Evolutionary conservation across 2,797 vertebrate species (phyloP), one percentile per base, ranked within the genome.

Genomic region (Bradypodion ventrale): DNA sequence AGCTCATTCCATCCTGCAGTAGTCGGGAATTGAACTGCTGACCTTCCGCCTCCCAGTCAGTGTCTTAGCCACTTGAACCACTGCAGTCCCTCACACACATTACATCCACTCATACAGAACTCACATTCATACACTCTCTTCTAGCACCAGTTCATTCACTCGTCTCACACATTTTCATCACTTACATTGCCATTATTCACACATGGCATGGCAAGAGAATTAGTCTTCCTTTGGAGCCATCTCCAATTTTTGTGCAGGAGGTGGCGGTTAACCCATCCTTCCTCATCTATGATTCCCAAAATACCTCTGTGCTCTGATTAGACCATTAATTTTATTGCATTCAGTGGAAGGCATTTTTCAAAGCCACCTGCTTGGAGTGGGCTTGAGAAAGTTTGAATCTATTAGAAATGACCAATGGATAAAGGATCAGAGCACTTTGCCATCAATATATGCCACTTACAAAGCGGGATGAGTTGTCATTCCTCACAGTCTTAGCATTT

Each of bases 381-480:
- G 32, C 56, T 16, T 19, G 19, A 16, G 16, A 19, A 56, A 9
- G 40, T 12, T 8, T 37, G 8, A 40, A 49, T 5, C 15, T 56
- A 9, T 37, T 21, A 59, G 32, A 5, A 68, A 32, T 21, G 46
- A 12, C 9, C 62, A 13, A 19, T 32, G 32, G n/a, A 16, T 6
- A 13, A 19, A 32, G 32, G n/a, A 16, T 6, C 16, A 35, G n/a
- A 65, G 29, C 32, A 66, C 19, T 15, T 32, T 32, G 12, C 16
- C 8, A 72, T 29, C 7, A 83, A 56, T 13, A 5, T 56, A 6
- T 49, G n/a, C 42, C 1, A 93, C 94, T 94, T 91, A 96, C 95
- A 82, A 96, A 96, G 74, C 93, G 92, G 0, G 94, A 96, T 1
- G 95, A 96, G 88, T 96, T 96, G 92, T 96, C 96, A 0, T 96